These are phyloP conservation scores for Aphidoletes aphidimyza DNA, from an alignment of 2,888 invertebrate species.

Conservation along the genomic window DNA sequence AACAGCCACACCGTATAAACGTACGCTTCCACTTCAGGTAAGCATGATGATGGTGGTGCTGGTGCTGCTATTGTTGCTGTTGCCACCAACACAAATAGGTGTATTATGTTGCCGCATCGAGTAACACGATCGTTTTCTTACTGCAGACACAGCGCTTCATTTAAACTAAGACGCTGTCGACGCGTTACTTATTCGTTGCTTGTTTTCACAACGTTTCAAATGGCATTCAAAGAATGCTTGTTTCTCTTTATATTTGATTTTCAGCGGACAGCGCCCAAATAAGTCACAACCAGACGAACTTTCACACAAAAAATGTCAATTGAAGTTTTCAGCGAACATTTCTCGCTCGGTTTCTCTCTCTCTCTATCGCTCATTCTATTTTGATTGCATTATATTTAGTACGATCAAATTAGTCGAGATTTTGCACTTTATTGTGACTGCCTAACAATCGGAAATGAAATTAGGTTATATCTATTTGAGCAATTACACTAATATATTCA, in stretches of 20 bases:
- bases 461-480: no score
- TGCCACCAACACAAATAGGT: background rate
- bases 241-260: background rate
- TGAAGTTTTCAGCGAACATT: no score
- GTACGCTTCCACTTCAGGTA: background rate
- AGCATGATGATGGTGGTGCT: no score
- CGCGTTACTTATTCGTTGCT: background rate
- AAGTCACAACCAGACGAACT: slow-evolving; percentile 10
- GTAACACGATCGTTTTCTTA: slow-evolving; percentile 17
- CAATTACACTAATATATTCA: no score
- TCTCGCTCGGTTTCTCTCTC: no score
- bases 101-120: slow-evolving; percentile 17
- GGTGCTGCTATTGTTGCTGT: no score
- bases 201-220: slow-evolving; percentile 29
- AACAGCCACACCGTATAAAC: background rate
- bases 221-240: slow-evolving; percentile 20
- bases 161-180: background rate
- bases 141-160: background rate
- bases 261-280: slow-evolving; percentile 33
- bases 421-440: no score
- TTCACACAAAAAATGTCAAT: slow-evolving; percentile 45
- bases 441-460: no score
- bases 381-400: no score
- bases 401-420: no score
- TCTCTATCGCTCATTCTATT: no score